These are phyloP conservation scores for Blera fallax DNA, from an alignment of 2,888 invertebrate species.

Conservation along the genomic window DNA sequence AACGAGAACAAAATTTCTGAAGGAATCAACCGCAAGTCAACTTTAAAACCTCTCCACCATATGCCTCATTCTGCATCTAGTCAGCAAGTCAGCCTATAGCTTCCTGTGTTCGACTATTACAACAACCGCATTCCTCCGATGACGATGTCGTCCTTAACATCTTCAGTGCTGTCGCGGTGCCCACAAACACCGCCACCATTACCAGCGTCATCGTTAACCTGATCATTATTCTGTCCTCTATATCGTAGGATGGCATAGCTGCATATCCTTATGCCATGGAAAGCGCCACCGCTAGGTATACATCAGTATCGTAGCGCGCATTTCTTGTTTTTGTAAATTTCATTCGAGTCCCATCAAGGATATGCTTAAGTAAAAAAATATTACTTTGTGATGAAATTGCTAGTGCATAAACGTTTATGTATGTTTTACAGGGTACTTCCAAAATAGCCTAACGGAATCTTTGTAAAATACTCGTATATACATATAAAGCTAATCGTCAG, in stretches of 20 bases:
- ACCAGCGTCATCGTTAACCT: conserved; percentile 12
- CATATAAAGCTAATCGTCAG: conserved; percentile 31
- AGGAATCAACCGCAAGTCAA: conserved; percentile 58
- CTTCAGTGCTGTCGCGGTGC: conserved; percentile 29
- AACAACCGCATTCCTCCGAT: neutral
- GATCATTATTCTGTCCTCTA: conserved; percentile 47
- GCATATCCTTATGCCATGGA: conserved; percentile 14
- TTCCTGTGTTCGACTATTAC: conserved; percentile 5
- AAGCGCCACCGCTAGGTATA: neutral
- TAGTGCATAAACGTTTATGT: conserved; percentile 33
- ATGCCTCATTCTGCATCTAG: neutral
- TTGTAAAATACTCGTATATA: too few species aligned
- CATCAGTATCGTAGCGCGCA: neutral
- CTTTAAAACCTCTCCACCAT: conserved; percentile 9
- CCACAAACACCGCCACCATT: neutral
- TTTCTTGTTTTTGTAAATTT: conserved; percentile 46
- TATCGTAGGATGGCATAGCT: neutral
- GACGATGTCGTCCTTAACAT: conserved; percentile 50
- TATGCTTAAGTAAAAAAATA: conserved; percentile 46
- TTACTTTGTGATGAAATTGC: conserved; percentile 54
- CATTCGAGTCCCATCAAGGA: conserved; percentile 56
- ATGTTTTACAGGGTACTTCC: conserved; percentile 50
- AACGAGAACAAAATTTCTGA: conserved; percentile 29
- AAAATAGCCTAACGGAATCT: conserved; percentile 26
- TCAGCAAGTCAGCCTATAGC: conserved; percentile 27